phyloP scores from a whole-genome alignment of 2,888 invertebrate species.

The Philhelius pedissequus region DNA sequence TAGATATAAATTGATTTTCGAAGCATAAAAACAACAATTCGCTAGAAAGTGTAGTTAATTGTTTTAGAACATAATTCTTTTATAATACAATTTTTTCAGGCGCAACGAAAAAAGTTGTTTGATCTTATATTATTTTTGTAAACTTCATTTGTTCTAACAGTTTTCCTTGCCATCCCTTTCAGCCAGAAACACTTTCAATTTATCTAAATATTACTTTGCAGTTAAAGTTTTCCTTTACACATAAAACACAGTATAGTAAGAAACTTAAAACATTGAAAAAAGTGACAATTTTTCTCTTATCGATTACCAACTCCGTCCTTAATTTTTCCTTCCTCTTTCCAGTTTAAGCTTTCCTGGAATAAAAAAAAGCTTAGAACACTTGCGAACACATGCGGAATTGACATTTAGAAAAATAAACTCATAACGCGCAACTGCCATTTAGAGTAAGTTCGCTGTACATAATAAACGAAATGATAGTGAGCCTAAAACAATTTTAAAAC shows the following conservation, averaged over 20 bases:
- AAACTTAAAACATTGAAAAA: slow-evolving; percentile 17
- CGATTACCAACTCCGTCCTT: slow-evolving; percentile 45
- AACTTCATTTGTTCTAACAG: slow-evolving; percentile 73
- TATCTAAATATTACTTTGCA: not conserved
- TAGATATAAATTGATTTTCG: not conserved
- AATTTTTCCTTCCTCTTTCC: slow-evolving; percentile 31
- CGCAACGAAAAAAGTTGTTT: slow-evolving; percentile 33
- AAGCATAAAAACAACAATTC: slow-evolving; percentile 1
- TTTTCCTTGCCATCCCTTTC: slow-evolving; percentile 76
- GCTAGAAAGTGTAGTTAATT: not conserved
- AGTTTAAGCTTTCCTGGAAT: slow-evolving; percentile 30
- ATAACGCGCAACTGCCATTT: slow-evolving; percentile 30
- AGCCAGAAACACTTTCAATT: slow-evolving; percentile 1
- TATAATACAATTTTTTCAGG: not conserved
- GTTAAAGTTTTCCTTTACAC: slow-evolving; percentile 4
- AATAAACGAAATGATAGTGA: not conserved
- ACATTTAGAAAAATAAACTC: slow-evolving; percentile 34
- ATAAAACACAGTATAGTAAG: not conserved
- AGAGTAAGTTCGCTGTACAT: not conserved
- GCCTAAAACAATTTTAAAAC: not conserved
- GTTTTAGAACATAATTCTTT: not conserved
- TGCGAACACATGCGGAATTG: slow-evolving; percentile 15
- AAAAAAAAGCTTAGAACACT: slow-evolving; percentile 26
- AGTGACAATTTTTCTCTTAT: slow-evolving; percentile 51
- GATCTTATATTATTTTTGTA: not conserved